Base-by-base conservation (phyloP, 2,113 vertebrate genomes). In the Saimiri boliviensis region DNA sequence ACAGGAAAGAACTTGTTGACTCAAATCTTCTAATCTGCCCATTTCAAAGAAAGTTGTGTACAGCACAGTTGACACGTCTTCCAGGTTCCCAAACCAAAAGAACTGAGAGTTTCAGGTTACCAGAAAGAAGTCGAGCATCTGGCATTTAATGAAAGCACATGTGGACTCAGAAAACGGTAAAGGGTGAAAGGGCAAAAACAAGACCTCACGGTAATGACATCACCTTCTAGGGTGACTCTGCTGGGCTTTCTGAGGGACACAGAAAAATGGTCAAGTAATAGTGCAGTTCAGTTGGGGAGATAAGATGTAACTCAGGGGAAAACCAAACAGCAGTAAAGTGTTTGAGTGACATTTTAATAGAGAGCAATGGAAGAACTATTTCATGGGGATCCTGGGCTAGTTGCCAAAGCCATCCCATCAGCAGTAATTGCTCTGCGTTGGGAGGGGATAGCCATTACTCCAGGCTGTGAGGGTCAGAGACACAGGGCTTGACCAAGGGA, bases 21-120 rank as follows among this genome's bases (percentile, higher is more conserved):
- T n/a, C 35, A 66, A 32, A 19, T 73, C 74, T 71, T 96, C 87
- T 30, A 2, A 96, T 98, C 96, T 93, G 96, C 94, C 95, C 93
- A 97, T 98, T 98, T 98, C 91, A 97, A 96, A 98, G 97, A 98
- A 98, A 97, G 96, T 93, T 95, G 95, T 91, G 98, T 94, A 86
- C 89, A 89, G 94, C 90, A 97, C 88, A 98, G 93, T 96, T 98
- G 96, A 76, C 58, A 45, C 73, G 83, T 92, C 68, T 86, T 97
- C 90, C 47, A 95, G 98, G 89, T 96, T 97, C 97, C 97, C 98
- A 97, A 93, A 96, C 95, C 98, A 98, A 97, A 96, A 98, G 96
- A 95, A 95, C 73, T 73, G 94, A 94, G 79, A 40, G 95, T 96
- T 97, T 98, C 97, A 95, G 84, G 82, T 97, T 95, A 91, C 96